These are phyloP conservation scores for Lymantria monacha DNA, from an alignment of 2,888 invertebrate genomes.

Conservation along the genomic window DNA sequence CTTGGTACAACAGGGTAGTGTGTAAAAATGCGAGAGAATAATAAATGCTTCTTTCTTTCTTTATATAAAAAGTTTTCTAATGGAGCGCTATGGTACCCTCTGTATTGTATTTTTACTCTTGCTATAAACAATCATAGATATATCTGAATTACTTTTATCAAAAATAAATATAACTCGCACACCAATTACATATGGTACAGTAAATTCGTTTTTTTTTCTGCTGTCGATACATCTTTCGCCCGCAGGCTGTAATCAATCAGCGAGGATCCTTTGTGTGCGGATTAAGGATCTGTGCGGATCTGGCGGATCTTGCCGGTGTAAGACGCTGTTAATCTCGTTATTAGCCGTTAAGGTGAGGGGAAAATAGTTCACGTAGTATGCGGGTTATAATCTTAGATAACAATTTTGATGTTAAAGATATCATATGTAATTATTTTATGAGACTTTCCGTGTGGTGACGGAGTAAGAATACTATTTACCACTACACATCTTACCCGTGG, in stretches of 20 bases:
- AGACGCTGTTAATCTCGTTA: slow-evolving; percentile 14
- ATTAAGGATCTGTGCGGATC: slow-evolving; percentile 13
- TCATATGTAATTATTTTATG: too few species aligned
- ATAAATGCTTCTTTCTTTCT: too few species aligned
- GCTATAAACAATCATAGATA: too few species aligned
- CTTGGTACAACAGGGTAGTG: too few species aligned
- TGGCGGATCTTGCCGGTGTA: slow-evolving; percentile 3
- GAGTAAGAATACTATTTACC: background rate
- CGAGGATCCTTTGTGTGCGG: slow-evolving; percentile 19
- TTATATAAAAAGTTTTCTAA: too few species aligned
- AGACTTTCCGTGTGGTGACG: background rate
- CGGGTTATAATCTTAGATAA: background rate
- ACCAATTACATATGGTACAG: background rate
- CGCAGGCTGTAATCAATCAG: slow-evolving; percentile 33
- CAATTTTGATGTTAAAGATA: background rate
- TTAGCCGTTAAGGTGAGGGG: slow-evolving; percentile 2
- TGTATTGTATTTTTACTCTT: too few species aligned
- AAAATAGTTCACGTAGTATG: slow-evolving; percentile 4
- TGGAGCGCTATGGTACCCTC: too few species aligned
- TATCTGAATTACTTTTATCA: background rate
- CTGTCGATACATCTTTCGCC: slow-evolving; percentile 12
- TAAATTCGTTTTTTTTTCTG: slow-evolving; percentile 3
- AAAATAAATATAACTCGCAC: background rate
- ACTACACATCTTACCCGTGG: too few species aligned
- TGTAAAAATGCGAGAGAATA: too few species aligned